Evolutionary conservation across 2,113 vertebrate species (phyloP), one percentile per base, ranked within the genome.

Genomic region (mouse (Mus musculus)): DNA sequence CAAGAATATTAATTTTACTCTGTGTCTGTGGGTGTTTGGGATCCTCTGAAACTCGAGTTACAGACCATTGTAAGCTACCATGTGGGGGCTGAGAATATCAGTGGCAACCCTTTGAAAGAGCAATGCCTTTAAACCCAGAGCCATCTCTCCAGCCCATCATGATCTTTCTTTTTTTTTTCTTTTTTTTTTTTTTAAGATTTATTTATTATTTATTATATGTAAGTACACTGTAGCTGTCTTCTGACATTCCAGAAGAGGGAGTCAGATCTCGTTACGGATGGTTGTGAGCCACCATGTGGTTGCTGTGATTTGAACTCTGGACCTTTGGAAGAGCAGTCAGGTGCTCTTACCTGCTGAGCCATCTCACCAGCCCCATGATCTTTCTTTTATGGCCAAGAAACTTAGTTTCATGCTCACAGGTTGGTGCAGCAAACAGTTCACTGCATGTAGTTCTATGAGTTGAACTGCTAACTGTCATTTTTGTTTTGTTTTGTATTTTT

Each of bases 331-430:
- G n/a, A n/a, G n/a, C n/a, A n/a, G n/a, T n/a, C n/a, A n/a, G n/a
- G n/a, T n/a, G n/a, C n/a, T n/a, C n/a, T n/a, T n/a, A n/a, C n/a
- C n/a, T n/a, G n/a, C n/a, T n/a, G n/a, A 84, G 59, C 81, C 54
- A 61, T 61, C 33, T 78, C 7, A 11, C 20, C 20, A 61, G 52
- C 36, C 54, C n/a, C 71, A 3, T n/a, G 30, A 73, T 71, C 87
- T 61, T 87, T 80, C 76, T 75, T 76, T 89, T 84, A 91, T 8
- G 91, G 54, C 65, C 73, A 71, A 93, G 63, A 65, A n/a, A 91
- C 85, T 94, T 92, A 72, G 52, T 82, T 93, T 96, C 49, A 88
- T 75, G 84, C 5, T 78, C 33, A 92, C 91, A 5, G 52, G 16
- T 85, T 89, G 46, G 92, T 93, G 30, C 75, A 93, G 71, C 54